Evolutionary conservation across 2,113 vertebrate species (phyloP).

Genomic region (Hippocampus mohnikei): DNA sequence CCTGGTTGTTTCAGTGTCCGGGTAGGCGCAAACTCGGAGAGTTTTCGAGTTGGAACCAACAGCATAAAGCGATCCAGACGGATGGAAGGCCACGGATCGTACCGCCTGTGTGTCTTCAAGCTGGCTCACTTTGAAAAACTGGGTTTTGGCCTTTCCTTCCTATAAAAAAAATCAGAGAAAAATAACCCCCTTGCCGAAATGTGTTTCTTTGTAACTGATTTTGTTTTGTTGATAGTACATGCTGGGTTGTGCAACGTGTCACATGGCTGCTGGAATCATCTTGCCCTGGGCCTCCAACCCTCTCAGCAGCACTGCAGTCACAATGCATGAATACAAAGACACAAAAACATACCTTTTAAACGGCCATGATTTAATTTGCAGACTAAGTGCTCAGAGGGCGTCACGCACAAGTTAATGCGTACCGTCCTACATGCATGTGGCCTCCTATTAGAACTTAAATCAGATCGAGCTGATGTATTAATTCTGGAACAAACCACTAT

Average conservation of each 20-base stretch:
- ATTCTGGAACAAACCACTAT: slow-evolving; percentile 35
- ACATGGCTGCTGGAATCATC: slow-evolving; percentile 35
- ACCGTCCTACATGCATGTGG: not conserved
- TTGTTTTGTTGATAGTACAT: slow-evolving; percentile 38
- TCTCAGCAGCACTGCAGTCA: slow-evolving; percentile 42
- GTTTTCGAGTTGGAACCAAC: slow-evolving; percentile 98
- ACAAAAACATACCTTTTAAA: not conserved
- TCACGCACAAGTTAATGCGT: not conserved
- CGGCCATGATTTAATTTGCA: not conserved
- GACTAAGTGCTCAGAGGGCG: not conserved
- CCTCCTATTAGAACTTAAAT: not conserved
- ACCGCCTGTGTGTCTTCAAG: slow-evolving; percentile 96
- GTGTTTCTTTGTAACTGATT: not conserved
- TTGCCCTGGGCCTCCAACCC: slow-evolving; percentile 22
- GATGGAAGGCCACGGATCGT: slow-evolving; percentile 95
- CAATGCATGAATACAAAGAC: not conserved
- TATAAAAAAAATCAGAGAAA: slow-evolving; percentile 38
- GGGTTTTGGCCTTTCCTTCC: slow-evolving; percentile 81
- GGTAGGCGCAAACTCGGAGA: slow-evolving; percentile 90
- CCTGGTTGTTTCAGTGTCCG: slow-evolving; percentile 81
- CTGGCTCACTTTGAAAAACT: slow-evolving; percentile 84
- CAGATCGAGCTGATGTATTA: not conserved
- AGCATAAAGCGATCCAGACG: slow-evolving; percentile 89
- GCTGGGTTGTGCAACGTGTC: slow-evolving; percentile 34
- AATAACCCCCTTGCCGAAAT: too few species aligned